Percentiles rank a stretch among this genome's conserved stretches.
Evolutionary conservation across 2,797 vertebrate genomes (phyloP).

Genomic region (Schizopygopsis malacanthus): DNA sequence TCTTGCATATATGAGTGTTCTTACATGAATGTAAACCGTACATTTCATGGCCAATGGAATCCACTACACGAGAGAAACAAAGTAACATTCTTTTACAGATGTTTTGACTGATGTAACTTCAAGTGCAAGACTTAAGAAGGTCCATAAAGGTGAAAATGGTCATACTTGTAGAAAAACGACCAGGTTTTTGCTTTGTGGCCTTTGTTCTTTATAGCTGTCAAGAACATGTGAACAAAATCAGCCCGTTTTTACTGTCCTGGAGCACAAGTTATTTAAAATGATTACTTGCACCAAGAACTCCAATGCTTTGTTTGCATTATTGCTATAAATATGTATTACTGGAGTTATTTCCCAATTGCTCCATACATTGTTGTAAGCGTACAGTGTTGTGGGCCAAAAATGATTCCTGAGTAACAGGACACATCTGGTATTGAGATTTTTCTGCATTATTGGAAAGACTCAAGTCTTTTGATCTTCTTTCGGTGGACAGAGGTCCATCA

Average conservation of each 20-base stretch:
- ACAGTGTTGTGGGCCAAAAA: constrained; percentile 42
- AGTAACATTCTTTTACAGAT: constrained; percentile 48
- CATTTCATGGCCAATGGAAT: constrained; percentile 31
- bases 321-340: constrained; percentile 50
- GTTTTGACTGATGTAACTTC: constrained; percentile 41
- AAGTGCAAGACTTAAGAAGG: constrained; percentile 54
- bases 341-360: constrained; percentile 26
- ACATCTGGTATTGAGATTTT: constrained; percentile 18
- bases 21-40: constrained; percentile 36
- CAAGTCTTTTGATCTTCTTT: neutral
- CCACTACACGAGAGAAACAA: constrained; percentile 40
- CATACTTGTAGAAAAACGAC: constrained; percentile 37
- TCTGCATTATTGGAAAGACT: neutral
- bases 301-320: constrained; percentile 55
- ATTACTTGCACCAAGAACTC: constrained; percentile 51
- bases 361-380: constrained; percentile 34
- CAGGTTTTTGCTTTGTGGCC: constrained; percentile 53
- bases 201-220: constrained; percentile 25
- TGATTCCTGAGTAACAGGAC: constrained; percentile 59
- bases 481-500: constrained; percentile 70
- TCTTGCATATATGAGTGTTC: constrained; percentile 33
- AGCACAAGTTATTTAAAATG: constrained; percentile 18
- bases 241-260: constrained; percentile 27
- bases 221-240: constrained; percentile 27
- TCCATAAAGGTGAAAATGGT: constrained; percentile 26